A percentile compares a stretch with the other conserved stretches of the same genome.
These are phyloP conservation scores for Apostichopus parvimensis DNA, from an alignment of 35 echinoderm and acorn worm species.

Conservation along the genomic window DNA sequence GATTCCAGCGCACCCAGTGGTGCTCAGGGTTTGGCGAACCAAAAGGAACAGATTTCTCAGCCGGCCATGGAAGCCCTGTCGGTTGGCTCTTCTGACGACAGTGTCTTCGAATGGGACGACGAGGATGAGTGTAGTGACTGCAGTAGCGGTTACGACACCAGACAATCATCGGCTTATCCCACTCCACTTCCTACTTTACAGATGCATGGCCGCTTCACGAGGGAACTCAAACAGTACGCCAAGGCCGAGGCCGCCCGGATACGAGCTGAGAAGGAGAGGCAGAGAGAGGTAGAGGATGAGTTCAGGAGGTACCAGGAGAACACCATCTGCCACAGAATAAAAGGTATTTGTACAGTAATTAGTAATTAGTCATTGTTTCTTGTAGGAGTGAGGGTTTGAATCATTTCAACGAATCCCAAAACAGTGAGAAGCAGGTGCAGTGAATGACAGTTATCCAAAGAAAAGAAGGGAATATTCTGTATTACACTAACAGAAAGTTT, in stretches of 20 bases:
- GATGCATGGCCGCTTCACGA: constrained; percentile 98
- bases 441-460: too few species aligned
- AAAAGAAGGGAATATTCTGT: too few species aligned
- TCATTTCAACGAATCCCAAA: too few species aligned
- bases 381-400: too few species aligned
- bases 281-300: constrained; percentile 78
- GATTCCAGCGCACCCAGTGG: background rate
- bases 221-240: constrained; percentile 90
- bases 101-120: constrained; percentile 17
- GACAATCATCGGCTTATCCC: constrained; percentile 23
- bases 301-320: constrained; percentile 72
- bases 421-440: too few species aligned
- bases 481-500: too few species aligned
- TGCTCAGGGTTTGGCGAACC: background rate
- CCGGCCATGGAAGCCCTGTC: background rate
- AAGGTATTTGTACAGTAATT: constrained; percentile 59
- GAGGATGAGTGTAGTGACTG: background rate
- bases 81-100: constrained; percentile 10
- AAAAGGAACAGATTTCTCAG: background rate
- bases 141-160: constrained; percentile 50
- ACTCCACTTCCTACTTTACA: constrained; percentile 59
- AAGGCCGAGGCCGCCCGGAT: constrained; percentile 83
- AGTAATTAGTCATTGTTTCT: too few species aligned
- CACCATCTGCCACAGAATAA: constrained; percentile 73
- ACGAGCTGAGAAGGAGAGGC: constrained; percentile 69